phyloP scores from a whole-genome alignment of 2,113 vertebrate species.

The Tonatia bakeri region DNA sequence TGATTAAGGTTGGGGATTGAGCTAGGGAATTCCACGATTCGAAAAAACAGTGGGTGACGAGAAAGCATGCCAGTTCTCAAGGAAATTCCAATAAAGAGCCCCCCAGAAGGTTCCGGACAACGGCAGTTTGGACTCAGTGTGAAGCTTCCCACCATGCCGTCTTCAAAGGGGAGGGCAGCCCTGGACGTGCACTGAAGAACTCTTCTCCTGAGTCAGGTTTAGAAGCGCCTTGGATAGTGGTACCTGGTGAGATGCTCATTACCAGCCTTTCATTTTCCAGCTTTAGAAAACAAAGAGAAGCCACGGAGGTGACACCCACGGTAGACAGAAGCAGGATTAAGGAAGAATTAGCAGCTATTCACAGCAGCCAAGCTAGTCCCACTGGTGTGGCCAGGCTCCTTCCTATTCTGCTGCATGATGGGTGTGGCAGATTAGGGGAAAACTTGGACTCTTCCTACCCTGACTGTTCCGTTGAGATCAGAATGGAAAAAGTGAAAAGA shows the following conservation, averaged over 20 bases:
- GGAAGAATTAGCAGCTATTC: not conserved
- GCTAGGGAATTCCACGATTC: not conserved
- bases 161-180: not conserved
- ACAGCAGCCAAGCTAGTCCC: not conserved
- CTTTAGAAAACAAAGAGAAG: not conserved
- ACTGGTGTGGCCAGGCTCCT: not conserved
- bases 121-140: not conserved
- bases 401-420: not conserved
- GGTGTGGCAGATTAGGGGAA: not conserved
- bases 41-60: not conserved
- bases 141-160: not conserved
- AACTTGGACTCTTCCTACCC: not conserved
- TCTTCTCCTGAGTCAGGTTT: not conserved
- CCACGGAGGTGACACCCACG: not conserved
- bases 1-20: not conserved
- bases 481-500: conserved; percentile 38
- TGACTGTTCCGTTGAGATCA: conserved; percentile 22
- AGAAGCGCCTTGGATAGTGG: not conserved
- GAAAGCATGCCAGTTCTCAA: not conserved
- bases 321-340: not conserved
- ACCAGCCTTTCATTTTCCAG: not conserved
- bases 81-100: not conserved
- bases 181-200: not conserved
- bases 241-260: not conserved
- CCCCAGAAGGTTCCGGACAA: not conserved